phyloP scores from a whole-genome alignment of 1,140 invertebrate species.

The Globodera ellingtonae region DNA sequence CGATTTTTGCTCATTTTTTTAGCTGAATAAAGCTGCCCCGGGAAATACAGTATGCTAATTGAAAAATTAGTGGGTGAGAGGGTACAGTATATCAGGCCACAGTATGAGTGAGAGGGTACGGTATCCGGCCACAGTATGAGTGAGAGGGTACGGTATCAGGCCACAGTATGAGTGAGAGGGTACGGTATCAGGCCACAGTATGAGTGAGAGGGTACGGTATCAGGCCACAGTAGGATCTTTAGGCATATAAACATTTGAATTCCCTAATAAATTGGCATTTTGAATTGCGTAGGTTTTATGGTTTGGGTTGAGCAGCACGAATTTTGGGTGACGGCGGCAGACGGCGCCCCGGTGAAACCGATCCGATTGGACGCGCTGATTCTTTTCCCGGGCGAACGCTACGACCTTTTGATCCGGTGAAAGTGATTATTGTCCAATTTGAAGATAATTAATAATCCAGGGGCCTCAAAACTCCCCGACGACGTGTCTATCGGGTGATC shows the following conservation, averaged over 20 bases:
- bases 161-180: neutral
- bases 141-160: too few species aligned
- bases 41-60: too few species aligned
- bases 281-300: constrained; percentile 39
- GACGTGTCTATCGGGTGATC: constrained; percentile 53
- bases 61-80: neutral
- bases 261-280: neutral
- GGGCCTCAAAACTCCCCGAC: constrained; percentile 46
- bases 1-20: too few species aligned
- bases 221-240: too few species aligned
- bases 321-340: constrained; percentile 56
- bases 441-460: neutral
- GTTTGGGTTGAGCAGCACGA: constrained; percentile 58
- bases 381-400: constrained; percentile 62
- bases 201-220: neutral
- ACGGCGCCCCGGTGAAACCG: constrained; percentile 56
- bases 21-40: too few species aligned
- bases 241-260: too few species aligned
- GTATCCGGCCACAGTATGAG: too few species aligned
- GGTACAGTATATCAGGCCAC: too few species aligned
- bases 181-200: too few species aligned
- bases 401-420: constrained; percentile 53
- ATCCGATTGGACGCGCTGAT: constrained; percentile 54
- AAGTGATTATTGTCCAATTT: neutral
- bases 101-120: too few species aligned